A percentile compares a stretch with the other conserved stretches of the same genome.
These are phyloP conservation scores for Otus scops DNA, from an alignment of 2,797 vertebrate genomes.

Conservation along the genomic window DNA sequence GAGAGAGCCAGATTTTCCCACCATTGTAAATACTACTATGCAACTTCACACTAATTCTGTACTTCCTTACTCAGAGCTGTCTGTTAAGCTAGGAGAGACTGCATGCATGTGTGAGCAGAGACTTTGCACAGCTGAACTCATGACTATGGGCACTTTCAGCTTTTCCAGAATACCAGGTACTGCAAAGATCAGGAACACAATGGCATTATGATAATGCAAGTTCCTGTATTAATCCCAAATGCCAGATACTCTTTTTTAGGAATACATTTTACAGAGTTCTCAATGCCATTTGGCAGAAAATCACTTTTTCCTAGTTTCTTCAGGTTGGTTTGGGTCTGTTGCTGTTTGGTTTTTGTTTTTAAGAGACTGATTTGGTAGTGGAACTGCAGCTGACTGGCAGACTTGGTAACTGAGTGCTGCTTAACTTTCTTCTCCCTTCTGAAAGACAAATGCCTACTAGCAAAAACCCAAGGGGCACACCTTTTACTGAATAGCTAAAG, in stretches of 20 bases:
- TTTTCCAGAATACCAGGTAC: not conserved
- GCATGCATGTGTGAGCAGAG: not conserved
- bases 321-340: not conserved
- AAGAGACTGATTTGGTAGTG: not conserved
- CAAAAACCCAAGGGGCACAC: not conserved
- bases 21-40: not conserved
- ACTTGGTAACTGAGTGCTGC: not conserved
- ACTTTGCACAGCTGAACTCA: not conserved
- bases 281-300: not conserved
- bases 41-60: not conserved
- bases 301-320: not conserved
- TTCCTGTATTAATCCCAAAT: not conserved
- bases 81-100: not conserved
- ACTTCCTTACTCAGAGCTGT: not conserved
- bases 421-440: not conserved
- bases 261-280: not conserved
- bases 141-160: rapidly evolving
- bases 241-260: not conserved
- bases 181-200: not conserved
- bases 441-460: not conserved
- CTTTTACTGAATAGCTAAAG: not conserved
- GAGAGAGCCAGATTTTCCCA: not conserved
- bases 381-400: not conserved
- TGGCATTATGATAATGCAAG: too few species aligned
- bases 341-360: not conserved